phyloP scores from a whole-genome alignment of 2,888 invertebrate genomes.

The Drosophila prostipennis region DNA sequence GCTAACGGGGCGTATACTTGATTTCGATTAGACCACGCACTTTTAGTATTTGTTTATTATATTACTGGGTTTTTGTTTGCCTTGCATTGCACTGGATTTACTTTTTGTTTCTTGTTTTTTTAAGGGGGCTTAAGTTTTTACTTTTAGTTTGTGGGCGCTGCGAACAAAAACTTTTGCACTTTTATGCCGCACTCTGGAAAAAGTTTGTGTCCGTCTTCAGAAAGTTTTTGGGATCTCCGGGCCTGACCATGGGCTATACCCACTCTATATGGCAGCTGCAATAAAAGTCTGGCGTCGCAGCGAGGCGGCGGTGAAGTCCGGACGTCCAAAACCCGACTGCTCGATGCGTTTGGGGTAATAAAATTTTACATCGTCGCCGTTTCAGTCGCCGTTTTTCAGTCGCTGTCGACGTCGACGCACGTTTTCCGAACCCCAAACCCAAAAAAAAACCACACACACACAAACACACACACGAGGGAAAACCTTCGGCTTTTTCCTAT shows the following conservation, averaged over 20 bases:
- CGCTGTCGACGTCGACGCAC: slow-evolving; percentile 22
- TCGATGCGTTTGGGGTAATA: slow-evolving; percentile 80
- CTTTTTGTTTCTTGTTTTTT: slow-evolving; percentile 1
- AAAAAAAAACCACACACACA: not conserved
- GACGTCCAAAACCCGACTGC: slow-evolving; percentile 80
- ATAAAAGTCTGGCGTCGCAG: slow-evolving; percentile 58
- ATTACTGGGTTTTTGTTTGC: not conserved
- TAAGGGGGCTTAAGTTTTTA: slow-evolving; percentile 9
- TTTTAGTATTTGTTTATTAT: slow-evolving; percentile 13
- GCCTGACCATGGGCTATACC: slow-evolving; percentile 7
- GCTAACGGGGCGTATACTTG: slow-evolving; percentile 24
- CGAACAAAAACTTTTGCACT: slow-evolving; percentile 14
- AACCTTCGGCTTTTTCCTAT: not conserved
- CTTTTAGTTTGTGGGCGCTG: slow-evolving; percentile 9
- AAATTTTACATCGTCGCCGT: slow-evolving; percentile 73
- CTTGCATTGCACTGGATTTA: slow-evolving; percentile 17
- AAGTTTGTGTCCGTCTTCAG: slow-evolving; percentile 33
- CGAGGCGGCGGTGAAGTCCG: slow-evolving; percentile 75
- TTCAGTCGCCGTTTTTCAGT: slow-evolving; percentile 20
- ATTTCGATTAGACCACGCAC: slow-evolving; percentile 20
- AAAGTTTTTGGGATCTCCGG: slow-evolving; percentile 20
- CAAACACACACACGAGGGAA: not conserved
- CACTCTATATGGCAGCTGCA: slow-evolving; percentile 33
- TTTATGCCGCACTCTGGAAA: slow-evolving; percentile 20
- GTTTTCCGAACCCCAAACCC: slow-evolving; percentile 2